Evolutionary conservation across 23 tunicate species (phyloP), one percentile per base, ranked within the genome.

Genomic region (Aplidium turbinatum): DNA sequence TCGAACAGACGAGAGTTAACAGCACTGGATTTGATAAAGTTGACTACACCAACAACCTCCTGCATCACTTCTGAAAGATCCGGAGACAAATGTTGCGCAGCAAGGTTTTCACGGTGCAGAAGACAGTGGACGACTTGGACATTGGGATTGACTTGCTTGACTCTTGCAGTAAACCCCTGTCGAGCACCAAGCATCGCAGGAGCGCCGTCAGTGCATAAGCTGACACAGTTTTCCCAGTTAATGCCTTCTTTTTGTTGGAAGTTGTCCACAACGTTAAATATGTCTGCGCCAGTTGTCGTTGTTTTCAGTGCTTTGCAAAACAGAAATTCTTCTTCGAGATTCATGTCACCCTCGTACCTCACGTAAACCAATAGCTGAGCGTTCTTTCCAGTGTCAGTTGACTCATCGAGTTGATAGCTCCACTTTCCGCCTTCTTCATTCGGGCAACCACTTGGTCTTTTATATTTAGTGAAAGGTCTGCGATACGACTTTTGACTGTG

Each of bases 351-450:
- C 71, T 76, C 71, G 71, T 61, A 76, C 71, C 81, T 76, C 57
- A 60, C 83, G 31, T 65, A 78, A 50, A 78, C 83, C 75, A 78
- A 7, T 39, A 76, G 73, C 58, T 76, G 84, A 35, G 76, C 78
- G 65, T 78, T 31, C 38, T 64, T 77, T 68, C 82, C 77, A 68
- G 77, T 77, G 82, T 77, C 82, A 38, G 82, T 77, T 46, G 82
- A 80, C 79, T 80, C 85, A 72, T 78, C 84, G 51, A 78, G 76
- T 78, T 78, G 78, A 78, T 78, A 78, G 84, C 84, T 78, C 84
- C 82, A 77, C 76, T 77, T 70, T 61, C 82, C 72, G 46, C 81
- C 28, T 38, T 30, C 28, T 38, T 33, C n/a, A 46, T 77, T 68
- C 22, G 34, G 16, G 66, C 47, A 20, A 36, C 82, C 82, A 77